Base-by-base conservation (phyloP, 2,797 vertebrate species). In the Oreonectes daqikongensis region DNA sequence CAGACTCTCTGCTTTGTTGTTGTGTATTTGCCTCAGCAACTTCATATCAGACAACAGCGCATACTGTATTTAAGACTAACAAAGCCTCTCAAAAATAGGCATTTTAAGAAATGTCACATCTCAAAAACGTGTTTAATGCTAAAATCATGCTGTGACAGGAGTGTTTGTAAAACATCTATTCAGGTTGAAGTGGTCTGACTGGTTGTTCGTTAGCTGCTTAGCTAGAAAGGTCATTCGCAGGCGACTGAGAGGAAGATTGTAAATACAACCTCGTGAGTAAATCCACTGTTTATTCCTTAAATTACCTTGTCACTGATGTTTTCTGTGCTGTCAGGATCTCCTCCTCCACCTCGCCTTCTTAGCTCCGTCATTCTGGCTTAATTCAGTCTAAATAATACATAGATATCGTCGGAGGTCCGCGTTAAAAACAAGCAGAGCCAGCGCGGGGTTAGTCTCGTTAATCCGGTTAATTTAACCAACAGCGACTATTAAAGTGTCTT, bases 261-360 rank as follows among this genome's bases (percentile, higher is more conserved):
- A 12, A 42, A 42, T 35, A 46, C 20, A 30, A 18, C 64, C 46
- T 22, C 14, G 3, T 5, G 57, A 20, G 50, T 46, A 15, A 15
- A 42, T 10, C 8, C 5, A 10, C 0, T 2, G 40, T 42, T 42
- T 42, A 14, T 4, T 10, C 7, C 4, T n/a, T 57, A 40, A 40
- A 61, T 63, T 84, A 93, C 93, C 91, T 91, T 92, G 84, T 93
- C 92, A 84, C 89, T 92, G 86, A 89, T 88, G 75, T 91, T 90
- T 1, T 90, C 92, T 35, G 86, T 79, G 85, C 85, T 87, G 85
- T 92, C 91, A 0, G 87, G 79, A 26, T 92, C 89, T 64, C 85
- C 91, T 76, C 85, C 90, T 26, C 84, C 90, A 24, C 84, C 91
- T 85, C 93, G 86, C 86, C 86, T 90, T 86, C 92, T 88, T 85